Evolutionary conservation across 2,888 invertebrate species (phyloP).

Genomic region (Chouioia cunea): DNA sequence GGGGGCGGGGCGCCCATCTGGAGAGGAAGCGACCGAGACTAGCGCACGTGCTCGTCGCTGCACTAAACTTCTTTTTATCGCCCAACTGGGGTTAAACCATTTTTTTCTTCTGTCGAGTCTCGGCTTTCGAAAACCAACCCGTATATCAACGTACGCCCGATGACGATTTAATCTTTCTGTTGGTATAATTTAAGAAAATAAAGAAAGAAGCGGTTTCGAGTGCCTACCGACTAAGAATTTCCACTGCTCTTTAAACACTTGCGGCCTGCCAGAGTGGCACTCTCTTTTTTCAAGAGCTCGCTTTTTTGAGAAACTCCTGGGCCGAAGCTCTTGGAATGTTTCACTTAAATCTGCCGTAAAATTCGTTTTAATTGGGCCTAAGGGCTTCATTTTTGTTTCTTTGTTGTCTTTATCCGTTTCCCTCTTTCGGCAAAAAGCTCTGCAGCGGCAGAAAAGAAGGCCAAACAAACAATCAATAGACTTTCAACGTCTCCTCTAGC

Average conservation of each 20-base stretch:
- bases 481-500: background rate
- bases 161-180: slow-evolving; percentile 15
- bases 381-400: background rate
- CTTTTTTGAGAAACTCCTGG: background rate
- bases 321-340: background rate
- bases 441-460: no score
- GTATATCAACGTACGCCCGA: background rate
- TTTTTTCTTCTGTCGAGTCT: slow-evolving; percentile 1
- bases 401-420: no score
- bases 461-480: slow-evolving; percentile 14
- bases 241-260: background rate
- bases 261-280: no score
- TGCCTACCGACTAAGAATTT: slow-evolving; percentile 3
- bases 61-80: slow-evolving; percentile 33
- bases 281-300: background rate
- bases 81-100: slow-evolving; percentile 34
- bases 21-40: slow-evolving; percentile 29
- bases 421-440: no score
- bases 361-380: slow-evolving; percentile 18
- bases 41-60: slow-evolving; percentile 3
- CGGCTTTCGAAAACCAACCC: slow-evolving; percentile 6
- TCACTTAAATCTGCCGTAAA: slow-evolving; percentile 1
- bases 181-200: slow-evolving; percentile 10
- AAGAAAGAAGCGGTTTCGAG: slow-evolving; percentile 2
- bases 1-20: slow-evolving; percentile 27